Base-by-base conservation (phyloP, 2,888 invertebrate genomes). In the Chrysotoxum bicinctum region DNA sequence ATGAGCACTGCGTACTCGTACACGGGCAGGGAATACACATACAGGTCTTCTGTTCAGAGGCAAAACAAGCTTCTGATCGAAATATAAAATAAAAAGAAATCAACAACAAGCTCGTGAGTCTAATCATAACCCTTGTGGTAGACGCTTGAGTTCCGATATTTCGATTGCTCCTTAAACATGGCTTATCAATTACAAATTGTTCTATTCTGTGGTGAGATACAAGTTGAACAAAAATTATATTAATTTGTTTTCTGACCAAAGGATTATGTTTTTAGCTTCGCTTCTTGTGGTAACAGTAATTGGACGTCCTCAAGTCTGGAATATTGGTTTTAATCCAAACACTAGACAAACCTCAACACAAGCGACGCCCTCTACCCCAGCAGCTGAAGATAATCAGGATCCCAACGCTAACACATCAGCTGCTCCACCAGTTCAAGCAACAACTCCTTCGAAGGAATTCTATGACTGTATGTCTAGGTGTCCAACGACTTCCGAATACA, bases 401-500 rank as follows among this genome's bases (percentile, higher is more conserved):
- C 12, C 23, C n/a, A 37, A 21, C 2, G 16, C 86, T n/a, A n/a
- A 84, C 0, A 68, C 75, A 5, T 84, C 89, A 6, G 21, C 79
- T 1, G 50, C 73, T 40, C 84, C 87, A 5, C 85, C 88, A 8
- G 83, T 79, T 0, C 80, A 32, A 16, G 68, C 89, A 2, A 89
- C 91, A 0, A 90, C 90, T 1, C 88, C 87, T 8, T 90, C 88
- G 60, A 50, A 88, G 12, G 85, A 88, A 19, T 92, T 90, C 75
- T 72, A 30, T 90, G 12, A 88, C 82, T 60, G 69, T 83, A 3
- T 92, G 90, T 68, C 89, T 87, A 23, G 50, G 8, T 85, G 85
- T 58, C 85, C 69, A 37, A 79, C 90, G 0, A 91, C 91, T 37
- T 89, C 88, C 35, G 90, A 92, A 87, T 92, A 92, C 54, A 92